Base-by-base conservation (phyloP, 1,140 invertebrate genomes). In the Subanguina moxae region DNA sequence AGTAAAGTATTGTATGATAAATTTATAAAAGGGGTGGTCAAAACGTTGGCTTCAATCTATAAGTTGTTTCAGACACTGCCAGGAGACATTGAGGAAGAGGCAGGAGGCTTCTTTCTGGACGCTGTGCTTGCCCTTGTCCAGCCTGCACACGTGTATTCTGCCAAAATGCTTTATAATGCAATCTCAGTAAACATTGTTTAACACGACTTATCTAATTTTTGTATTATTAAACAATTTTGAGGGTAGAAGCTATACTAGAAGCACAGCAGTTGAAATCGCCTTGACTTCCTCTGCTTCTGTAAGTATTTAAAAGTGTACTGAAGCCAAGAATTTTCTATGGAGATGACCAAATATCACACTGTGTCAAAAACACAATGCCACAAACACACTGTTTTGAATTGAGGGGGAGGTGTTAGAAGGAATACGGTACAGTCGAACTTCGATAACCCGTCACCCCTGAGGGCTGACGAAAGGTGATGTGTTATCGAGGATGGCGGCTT, bases 81-180 rank as follows among this genome's bases (percentile, higher is more conserved):
- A 42, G 71, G 75, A 28, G 74, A 76, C 28, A 65, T 76, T 64
- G 76, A 76, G 32, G 74, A 76, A 63, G 70, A 78, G 21, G 62
- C 66, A n/a, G 74, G 74, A 1, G 74, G 74, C 1, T 77, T 74
- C 32, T 76, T 76, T 17, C 27, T 79, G 48, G 74, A 76, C 38
- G 28, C 73, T 11, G 63, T 75, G 42, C 23, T 76, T 19, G 74
- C 71, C 19, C 45, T 76, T 1, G 52, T 76, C 0, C 59, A 69
- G 19, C 74, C 74, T 7, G 76, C 74, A 13, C 74, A 76, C 57
- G 32, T 76, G 9, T 76, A 76, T 66, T 79, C 74, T 23, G 62
- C 74, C 5, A 30, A 45, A 21, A 65, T 72, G 17, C 48, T 76
- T 5, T 74, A 74, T 43, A 57, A 61, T 66, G 64, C 74, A 21